phyloP scores from a whole-genome alignment of 2,797 vertebrate genomes.

The Coracias cyanogaster region DNA sequence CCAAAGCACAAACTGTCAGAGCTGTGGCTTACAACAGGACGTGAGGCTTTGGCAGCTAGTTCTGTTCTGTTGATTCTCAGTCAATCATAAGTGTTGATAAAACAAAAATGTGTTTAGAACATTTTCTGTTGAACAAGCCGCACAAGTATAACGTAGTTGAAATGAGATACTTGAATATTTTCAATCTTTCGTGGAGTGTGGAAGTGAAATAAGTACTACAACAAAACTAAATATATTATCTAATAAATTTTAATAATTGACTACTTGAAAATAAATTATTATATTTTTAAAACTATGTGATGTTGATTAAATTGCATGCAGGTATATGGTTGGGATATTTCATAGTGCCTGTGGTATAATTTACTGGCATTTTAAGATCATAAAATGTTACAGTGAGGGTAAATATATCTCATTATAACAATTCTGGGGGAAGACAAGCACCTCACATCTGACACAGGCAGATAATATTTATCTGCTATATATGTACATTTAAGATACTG shows the following conservation, averaged over 20 bases:
- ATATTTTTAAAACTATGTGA: not conserved
- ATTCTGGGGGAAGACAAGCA: not conserved
- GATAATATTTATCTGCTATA: not conserved
- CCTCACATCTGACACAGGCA: not conserved
- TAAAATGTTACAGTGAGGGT: not conserved
- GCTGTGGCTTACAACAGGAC: not conserved
- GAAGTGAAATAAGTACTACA: constrained; percentile 19
- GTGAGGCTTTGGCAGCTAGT: not conserved
- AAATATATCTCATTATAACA: not conserved
- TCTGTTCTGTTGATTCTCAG: constrained; percentile 34
- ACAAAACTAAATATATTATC: not conserved
- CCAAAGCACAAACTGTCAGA: not conserved
- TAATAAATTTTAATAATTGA: constrained; percentile 49
- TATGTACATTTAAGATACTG: not conserved
- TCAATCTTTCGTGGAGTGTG: not conserved
- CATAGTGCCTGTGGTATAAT: not conserved
- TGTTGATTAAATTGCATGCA: constrained; percentile 32
- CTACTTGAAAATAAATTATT: constrained; percentile 28
- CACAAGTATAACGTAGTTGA: constrained; percentile 1
- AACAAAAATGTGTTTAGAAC: not conserved
- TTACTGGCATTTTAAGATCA: not conserved
- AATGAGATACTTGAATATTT: constrained; percentile 21
- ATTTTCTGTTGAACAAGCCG: constrained; percentile 9
- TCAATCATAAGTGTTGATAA: not conserved
- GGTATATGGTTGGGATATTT: constrained; percentile 23